Conservation (phyloP, 2,888 invertebrate species). For the Candidula unifasciata region DNA sequence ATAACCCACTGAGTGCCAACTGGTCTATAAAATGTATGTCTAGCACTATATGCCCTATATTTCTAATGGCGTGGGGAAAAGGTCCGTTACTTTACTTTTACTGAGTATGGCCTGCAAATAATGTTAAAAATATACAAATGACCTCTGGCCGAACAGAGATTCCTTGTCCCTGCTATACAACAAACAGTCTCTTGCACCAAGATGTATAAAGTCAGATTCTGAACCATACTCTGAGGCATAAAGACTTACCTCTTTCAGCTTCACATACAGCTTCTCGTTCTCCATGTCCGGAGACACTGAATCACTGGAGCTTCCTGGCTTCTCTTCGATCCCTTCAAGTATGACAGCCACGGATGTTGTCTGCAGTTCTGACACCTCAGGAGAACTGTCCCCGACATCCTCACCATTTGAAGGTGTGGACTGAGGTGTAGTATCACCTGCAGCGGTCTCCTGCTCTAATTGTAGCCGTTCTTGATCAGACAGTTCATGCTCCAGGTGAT, state of each 20-base stretch:
- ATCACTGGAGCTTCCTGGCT: constrained; percentile 74
- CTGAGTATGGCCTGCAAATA: no score
- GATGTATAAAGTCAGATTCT: no score
- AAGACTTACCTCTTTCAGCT: constrained; percentile 77
- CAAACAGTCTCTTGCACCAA: no score
- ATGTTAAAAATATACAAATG: no score
- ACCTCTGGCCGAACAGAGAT: no score
- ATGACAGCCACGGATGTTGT: constrained; percentile 53
- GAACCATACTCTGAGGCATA: no score
- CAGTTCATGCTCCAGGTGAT: constrained; percentile 48
- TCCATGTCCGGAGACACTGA: constrained; percentile 78
- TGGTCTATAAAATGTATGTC: no score
- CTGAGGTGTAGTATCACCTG: constrained; percentile 73
- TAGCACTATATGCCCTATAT: no score
- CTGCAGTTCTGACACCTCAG: constrained; percentile 55
- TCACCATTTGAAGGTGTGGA: constrained; percentile 65
- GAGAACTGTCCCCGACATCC: constrained; percentile 63
- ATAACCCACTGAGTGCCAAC: no score
- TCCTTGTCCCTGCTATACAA: no score
- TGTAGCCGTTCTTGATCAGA: constrained; percentile 61
- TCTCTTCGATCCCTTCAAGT: constrained; percentile 69
- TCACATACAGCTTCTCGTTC: constrained; percentile 76
- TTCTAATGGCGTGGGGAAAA: no score
- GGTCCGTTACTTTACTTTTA: no score
- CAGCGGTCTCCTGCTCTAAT: constrained; percentile 57